Percentiles rank a stretch among this genome's conserved stretches.
Evolutionary conservation across 2,888 invertebrate genomes (phyloP).

Genomic region (Drosophila leonis): DNA sequence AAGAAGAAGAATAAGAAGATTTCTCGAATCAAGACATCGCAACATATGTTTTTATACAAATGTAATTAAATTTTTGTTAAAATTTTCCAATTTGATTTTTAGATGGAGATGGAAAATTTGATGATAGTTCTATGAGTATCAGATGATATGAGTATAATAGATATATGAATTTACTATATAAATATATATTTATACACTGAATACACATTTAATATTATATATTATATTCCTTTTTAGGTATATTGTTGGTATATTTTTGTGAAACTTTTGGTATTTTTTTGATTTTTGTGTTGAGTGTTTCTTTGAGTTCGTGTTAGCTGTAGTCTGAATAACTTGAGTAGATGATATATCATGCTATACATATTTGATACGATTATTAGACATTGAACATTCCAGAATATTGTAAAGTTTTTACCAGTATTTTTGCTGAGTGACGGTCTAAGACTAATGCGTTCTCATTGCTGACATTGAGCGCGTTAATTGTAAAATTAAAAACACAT

Average conservation of each 20-base stretch:
- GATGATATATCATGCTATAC: conserved; percentile 29
- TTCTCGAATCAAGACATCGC: conserved; percentile 43
- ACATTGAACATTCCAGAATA: conserved; percentile 35
- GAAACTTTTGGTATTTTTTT: conserved; percentile 41
- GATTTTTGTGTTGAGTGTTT: conserved; percentile 52
- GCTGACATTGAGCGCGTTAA: conserved; percentile 18
- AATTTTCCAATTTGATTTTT: conserved; percentile 57
- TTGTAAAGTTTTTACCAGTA: conserved; percentile 23
- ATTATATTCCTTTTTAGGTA: conserved; percentile 24
- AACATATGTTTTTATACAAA: conserved; percentile 45
- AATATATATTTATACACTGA: conserved; percentile 35
- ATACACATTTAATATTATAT: conserved; percentile 28
- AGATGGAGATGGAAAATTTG: conserved; percentile 64
- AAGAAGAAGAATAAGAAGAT: conserved; percentile 6
- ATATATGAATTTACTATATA: conserved; percentile 28
- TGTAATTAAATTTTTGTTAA: conserved; percentile 10
- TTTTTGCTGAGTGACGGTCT: conserved; percentile 49
- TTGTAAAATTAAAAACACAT: not conserved
- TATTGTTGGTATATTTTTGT: conserved; percentile 76
- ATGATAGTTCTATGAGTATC: conserved; percentile 54
- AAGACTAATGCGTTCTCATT: conserved; percentile 1
- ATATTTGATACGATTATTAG: conserved; percentile 2
- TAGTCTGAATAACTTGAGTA: conserved; percentile 2
- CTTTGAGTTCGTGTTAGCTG: conserved; percentile 23
- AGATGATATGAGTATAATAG: conserved; percentile 21